These are phyloP conservation scores for Phataginus tricuspis DNA, from an alignment of 2,797 vertebrate genomes.

Conservation along the genomic window DNA sequence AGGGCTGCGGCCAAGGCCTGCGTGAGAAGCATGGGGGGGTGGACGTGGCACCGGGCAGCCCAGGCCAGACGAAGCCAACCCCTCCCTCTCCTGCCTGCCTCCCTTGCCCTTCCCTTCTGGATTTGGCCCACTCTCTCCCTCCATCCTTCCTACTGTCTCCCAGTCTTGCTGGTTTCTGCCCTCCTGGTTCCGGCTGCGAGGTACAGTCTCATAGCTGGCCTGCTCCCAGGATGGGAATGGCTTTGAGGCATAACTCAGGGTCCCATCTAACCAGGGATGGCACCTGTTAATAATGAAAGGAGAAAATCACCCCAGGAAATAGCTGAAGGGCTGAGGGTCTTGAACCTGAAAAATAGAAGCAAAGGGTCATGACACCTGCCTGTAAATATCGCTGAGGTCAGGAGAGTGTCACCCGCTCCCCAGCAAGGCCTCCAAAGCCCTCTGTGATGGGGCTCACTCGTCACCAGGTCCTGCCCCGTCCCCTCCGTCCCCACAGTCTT, in stretches of 20 bases:
- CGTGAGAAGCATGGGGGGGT: background rate
- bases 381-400: background rate
- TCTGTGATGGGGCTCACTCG: fast-evolving
- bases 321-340: background rate
- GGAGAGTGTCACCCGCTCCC: background rate
- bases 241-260: background rate
- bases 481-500: background rate
- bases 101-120: background rate
- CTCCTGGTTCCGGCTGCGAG: background rate
- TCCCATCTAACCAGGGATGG: background rate
- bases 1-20: background rate
- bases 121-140: background rate
- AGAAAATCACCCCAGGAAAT: background rate
- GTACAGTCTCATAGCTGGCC: background rate
- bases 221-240: background rate
- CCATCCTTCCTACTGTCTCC: background rate
- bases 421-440: background rate
- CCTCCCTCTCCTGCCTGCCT: too few relatives aligned
- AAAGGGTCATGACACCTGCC: background rate
- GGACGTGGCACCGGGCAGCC: too few relatives aligned
- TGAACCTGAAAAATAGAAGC: background rate
- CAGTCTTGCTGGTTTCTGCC: background rate
- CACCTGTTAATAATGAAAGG: background rate
- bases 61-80: background rate
- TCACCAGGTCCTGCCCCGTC: fast-evolving